Evolutionary conservation across 2,888 invertebrate genomes (phyloP).

Genomic region (Cetonia aurata): DNA sequence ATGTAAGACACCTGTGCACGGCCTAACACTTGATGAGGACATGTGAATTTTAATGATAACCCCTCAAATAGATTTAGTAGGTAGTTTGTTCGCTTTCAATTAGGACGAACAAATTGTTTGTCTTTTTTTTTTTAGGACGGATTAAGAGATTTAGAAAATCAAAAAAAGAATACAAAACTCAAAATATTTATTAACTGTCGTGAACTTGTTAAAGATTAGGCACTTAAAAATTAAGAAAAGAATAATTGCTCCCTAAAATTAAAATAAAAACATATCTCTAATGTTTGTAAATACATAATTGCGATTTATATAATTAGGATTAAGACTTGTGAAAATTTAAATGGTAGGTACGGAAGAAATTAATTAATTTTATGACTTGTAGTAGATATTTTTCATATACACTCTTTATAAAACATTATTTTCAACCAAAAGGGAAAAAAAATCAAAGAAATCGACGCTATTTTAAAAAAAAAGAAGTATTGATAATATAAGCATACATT

Average conservation of each 20-base stretch:
- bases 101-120: not conserved
- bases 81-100: conserved; percentile 11
- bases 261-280: conserved; percentile 38
- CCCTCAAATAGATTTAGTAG: conserved; percentile 6
- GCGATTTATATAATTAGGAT: conserved; percentile 26
- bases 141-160: not conserved
- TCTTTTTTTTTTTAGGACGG: too few species aligned
- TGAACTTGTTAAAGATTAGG: conserved; percentile 27
- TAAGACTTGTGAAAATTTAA: conserved; percentile 4
- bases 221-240: conserved; percentile 7
- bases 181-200: conserved; percentile 29
- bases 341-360: conserved; percentile 4
- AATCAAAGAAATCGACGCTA: not conserved
- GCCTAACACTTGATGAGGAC: conserved; percentile 20
- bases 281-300: conserved; percentile 39
- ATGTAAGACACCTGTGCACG: conserved; percentile 7
- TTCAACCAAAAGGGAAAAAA: conserved; percentile 18
- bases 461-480: conserved; percentile 20
- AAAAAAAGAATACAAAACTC: conserved; percentile 19
- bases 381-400: conserved; percentile 46
- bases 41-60: not conserved
- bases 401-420: conserved; percentile 37
- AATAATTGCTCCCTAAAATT: conserved; percentile 26
- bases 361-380: conserved; percentile 27
- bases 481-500: conserved; percentile 31